Conservation (phyloP, 2,888 invertebrate species). For the Drosophila subquinaria region DNA sequence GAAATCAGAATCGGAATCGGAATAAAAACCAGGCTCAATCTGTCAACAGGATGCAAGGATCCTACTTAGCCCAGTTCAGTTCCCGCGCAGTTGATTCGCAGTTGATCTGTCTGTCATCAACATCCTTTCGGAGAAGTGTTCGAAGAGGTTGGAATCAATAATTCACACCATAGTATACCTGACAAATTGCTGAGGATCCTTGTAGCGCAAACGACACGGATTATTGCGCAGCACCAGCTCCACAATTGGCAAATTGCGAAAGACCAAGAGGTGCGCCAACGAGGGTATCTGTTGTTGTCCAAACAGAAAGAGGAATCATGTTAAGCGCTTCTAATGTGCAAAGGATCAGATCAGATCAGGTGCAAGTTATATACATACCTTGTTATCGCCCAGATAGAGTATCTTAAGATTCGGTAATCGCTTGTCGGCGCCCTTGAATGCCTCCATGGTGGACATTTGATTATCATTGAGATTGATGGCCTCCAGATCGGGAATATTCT, state of each 20-base stretch:
- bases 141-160: neutral
- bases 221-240: conserved; percentile 90
- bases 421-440: conserved; percentile 88
- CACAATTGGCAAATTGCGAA: conserved; percentile 90
- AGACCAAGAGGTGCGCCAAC: conserved; percentile 85
- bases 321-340: neutral
- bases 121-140: conserved; percentile 24
- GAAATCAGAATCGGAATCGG: neutral
- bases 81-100: conserved; percentile 24
- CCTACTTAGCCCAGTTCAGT: conserved; percentile 9
- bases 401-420: conserved; percentile 91
- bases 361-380: conserved; percentile 78
- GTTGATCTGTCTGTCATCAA: too few species aligned
- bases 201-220: conserved; percentile 45
- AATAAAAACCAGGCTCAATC: conserved; percentile 10
- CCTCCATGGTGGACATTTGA: conserved; percentile 89
- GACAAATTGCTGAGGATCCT: conserved; percentile 83
- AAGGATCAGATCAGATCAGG: neutral
- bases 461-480: conserved; percentile 94
- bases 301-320: neutral
- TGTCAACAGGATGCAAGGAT: conserved; percentile 3
- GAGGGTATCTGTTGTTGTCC: conserved; percentile 87
- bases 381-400: conserved; percentile 92
- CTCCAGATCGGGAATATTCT: conserved; percentile 93
- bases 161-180: conserved; percentile 88